Evolutionary conservation across 2,888 invertebrate species (phyloP), one percentile per base, ranked within the genome.

Genomic region (Baccha elongata): DNA sequence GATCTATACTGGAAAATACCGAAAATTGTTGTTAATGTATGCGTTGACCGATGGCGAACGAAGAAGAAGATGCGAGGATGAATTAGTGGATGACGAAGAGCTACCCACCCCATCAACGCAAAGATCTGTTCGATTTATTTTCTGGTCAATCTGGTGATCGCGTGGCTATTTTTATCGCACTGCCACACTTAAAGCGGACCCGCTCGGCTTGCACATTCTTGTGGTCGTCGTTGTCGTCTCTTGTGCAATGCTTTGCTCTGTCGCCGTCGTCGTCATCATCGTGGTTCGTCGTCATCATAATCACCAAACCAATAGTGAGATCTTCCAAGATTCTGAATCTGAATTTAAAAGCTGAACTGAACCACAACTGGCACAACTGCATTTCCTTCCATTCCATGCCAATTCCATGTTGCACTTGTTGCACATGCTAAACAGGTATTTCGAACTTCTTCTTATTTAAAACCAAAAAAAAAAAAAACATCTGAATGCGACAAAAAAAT

Each of bases 381-480:
- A 84, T 84, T 73, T 74, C 73, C 69, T 52, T 60, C 69, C 68
- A 68, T 68, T 55, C 58, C 81, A 75, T 55, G 64, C 35, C 68
- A 48, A 78, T 78, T 72, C 69, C 79, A 72, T 78, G 73, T 72
- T 83, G 83, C 83, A 83, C 83, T 84, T 84, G 79, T 84, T 84
- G 79, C 84, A 79, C 79, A 84, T 69, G 84, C 79, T 65, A 84
- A 84, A 84, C 84, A 84, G 79, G 84, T 84, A 79, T 84, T 84
- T 44, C 19, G 40, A 73, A 68, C 68, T 50, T 29, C 37, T 58
- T 58, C 40, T 13, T 40, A 58, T 40, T 40, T 1, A 32, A 52
- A 69, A 75, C 6, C n/a, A 40, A n/a, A 64, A 69, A 37, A 19
- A 35, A 55, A 35, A 75, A 69, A 62, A 73, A 73, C 58, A 68